Evolutionary conservation across 2,888 invertebrate species (phyloP), one percentile per base, ranked within the genome.

Genomic region (Hypsopygia costalis): DNA sequence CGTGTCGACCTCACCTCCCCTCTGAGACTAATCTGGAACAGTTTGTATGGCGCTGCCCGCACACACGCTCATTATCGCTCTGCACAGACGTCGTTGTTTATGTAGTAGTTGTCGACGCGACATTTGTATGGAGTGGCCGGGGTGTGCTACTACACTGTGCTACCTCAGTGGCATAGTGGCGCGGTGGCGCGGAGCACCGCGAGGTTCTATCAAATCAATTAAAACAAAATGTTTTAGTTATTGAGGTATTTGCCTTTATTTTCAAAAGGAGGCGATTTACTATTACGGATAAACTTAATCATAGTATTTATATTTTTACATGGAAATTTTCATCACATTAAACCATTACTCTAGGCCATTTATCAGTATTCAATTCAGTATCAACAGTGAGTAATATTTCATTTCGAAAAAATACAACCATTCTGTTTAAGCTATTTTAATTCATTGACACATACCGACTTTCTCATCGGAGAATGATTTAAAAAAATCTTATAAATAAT

Each of bases 301-400:
- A 62, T 69, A 75, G 70, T 87, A 87, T 88, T 86, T 86, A 86
- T 86, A 86, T 88, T 86, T 87, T 87, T 86, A 88, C 87, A 88
- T 85, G 86, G 85, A 87, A 87, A 82, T 77, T 85, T 78, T 79
- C 83, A 87, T 87, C 86, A 86, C 86, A 86, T 78, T 81, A 81
- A 72, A 83, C 72, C 69, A 76, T 77, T 61, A 77, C 71, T 67
- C 81, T 85, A 86, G 87, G 85, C 87, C 85, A 77, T 83, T 77
- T 79, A 70, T 73, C 76, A 79, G 74, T 80, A 76, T 72, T 81
- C 70, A 78, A 74, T 72, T 82, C 80, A 77, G 74, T 76, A 75
- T 78, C 76, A 81, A 83, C 81, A 78, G 69, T 74, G 75, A 76
- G 74, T 78, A 74, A 76, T 69, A 75, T 69, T 75, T 76, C 80